Evolutionary conservation across 2,888 invertebrate genomes (phyloP), one percentile per base, ranked within the genome.

Genomic region (Vannuccia rotundouncinata): DNA sequence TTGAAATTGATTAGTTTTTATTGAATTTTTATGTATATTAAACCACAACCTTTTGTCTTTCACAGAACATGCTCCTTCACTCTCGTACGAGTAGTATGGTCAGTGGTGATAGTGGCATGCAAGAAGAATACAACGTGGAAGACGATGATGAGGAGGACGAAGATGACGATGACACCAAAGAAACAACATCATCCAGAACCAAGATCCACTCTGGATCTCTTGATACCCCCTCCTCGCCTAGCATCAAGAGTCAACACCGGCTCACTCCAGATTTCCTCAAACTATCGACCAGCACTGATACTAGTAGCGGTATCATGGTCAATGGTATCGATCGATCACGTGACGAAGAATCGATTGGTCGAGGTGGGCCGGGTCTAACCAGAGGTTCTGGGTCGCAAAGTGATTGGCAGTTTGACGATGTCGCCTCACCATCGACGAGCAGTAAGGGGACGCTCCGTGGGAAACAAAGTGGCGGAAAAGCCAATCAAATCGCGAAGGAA

Each of bases 401-500:
- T 17, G 78, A 78, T 27, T 78, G 78, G 78, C 78, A 78, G 29
- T 78, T 78, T 66, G 78, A 78, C 22, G 79, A 77, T 29, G 45
- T 45, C 5, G 45, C 17, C 45, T 45, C 45, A 17, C 45, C 45
- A 17, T 45, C 45, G 45, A 66, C 78, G 5, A 59, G 60, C 25
- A 78, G 25, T 27, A 30, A 78, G 22, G 22, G 29, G 2, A 25
- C 79, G 5, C n/a, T 25, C n/a, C 78, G 1, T 28, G 25, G 59
- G n/a, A 85, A 85, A 82, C 82, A 84, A 1, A 87, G 86, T 83
- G 45, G 45, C 10, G 45, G 45, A 5, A 87, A 87, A 82, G 84
- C 86, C 84, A 93, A 92, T 84, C 94, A 94, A 87, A 94, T 95
- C 59, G 95, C 95, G 0, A 92, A 92, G 83, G 95, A 96, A 85